Evolutionary conservation across 2,113 vertebrate genomes (phyloP).

Genomic region (Puntigrus tetrazona): DNA sequence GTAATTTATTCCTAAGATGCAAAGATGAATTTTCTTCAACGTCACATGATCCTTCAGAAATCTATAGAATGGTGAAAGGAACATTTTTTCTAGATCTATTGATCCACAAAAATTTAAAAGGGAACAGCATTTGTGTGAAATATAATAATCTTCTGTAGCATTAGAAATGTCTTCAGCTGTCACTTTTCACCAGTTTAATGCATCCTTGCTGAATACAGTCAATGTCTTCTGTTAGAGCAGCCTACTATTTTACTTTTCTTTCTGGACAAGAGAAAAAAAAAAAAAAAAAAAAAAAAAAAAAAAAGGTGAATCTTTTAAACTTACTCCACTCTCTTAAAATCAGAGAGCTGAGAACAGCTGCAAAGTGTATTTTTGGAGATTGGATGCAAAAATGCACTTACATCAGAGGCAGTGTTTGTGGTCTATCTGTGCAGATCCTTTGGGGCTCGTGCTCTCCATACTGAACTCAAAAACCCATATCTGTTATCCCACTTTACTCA

Average conservation of each 20-base stretch:
- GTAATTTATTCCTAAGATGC: neutral
- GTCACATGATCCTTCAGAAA: neutral
- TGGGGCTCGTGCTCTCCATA: neutral
- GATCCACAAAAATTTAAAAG: neutral
- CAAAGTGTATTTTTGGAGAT: conserved; percentile 32
- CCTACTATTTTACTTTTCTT: neutral
- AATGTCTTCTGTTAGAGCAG: neutral
- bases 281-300: too few species aligned
- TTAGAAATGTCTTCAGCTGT: neutral
- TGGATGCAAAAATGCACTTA: neutral
- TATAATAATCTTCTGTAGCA: neutral
- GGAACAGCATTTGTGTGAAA: neutral
- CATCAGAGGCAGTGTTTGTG: neutral
- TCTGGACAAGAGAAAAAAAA: conserved; percentile 3
- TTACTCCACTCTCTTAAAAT: conserved; percentile 10
- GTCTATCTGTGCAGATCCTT: conserved; percentile 7
- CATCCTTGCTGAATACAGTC: neutral
- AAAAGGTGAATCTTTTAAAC: conserved; percentile 17
- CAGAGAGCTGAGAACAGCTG: conserved; percentile 42
- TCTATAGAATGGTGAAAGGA: too few species aligned
- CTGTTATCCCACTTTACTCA: neutral
- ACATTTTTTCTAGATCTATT: neutral
- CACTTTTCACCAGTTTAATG: neutral
- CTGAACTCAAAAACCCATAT: conserved; percentile 2
- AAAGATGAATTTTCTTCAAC: neutral